Evolutionary conservation across 2,113 vertebrate species (phyloP).

Genomic region (Accipiter virgatus): DNA sequence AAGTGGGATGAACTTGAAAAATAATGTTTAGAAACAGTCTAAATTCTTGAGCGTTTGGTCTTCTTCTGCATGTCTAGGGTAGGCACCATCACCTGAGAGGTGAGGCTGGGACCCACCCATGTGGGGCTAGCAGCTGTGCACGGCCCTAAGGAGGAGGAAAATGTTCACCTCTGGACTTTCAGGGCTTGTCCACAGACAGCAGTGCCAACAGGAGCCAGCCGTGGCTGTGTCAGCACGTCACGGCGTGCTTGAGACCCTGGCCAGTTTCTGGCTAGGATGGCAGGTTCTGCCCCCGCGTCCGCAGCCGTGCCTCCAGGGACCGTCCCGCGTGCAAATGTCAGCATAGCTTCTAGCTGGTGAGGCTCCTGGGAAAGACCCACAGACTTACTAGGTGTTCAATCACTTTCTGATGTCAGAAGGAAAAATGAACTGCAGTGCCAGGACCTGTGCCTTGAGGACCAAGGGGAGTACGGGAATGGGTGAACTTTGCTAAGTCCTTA

Average conservation of each 20-base stretch:
- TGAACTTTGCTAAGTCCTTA: neutral
- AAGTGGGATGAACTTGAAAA: neutral
- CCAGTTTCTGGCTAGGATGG: fast-evolving
- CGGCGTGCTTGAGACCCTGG: neutral
- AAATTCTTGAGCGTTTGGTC: neutral
- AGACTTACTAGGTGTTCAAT: neutral
- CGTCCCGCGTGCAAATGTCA: neutral
- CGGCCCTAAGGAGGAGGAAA: neutral
- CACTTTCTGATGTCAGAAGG: neutral
- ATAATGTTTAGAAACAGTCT: neutral
- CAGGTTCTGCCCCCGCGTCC: neutral
- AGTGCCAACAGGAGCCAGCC: neutral
- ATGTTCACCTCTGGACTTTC: neutral
- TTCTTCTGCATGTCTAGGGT: neutral
- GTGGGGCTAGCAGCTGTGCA: fast-evolving
- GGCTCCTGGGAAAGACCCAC: neutral
- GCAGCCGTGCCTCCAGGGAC: neutral
- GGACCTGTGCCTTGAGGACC: neutral
- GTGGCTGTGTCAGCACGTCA: neutral
- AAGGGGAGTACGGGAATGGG: neutral
- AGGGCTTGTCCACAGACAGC: neutral
- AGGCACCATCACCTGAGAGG: neutral
- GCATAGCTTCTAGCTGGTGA: neutral
- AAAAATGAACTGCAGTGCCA: neutral
- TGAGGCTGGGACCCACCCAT: neutral